Evolutionary conservation across 2,888 invertebrate genomes (phyloP), one percentile per base, ranked within the genome.

Genomic region (Mimachlamys varia): DNA sequence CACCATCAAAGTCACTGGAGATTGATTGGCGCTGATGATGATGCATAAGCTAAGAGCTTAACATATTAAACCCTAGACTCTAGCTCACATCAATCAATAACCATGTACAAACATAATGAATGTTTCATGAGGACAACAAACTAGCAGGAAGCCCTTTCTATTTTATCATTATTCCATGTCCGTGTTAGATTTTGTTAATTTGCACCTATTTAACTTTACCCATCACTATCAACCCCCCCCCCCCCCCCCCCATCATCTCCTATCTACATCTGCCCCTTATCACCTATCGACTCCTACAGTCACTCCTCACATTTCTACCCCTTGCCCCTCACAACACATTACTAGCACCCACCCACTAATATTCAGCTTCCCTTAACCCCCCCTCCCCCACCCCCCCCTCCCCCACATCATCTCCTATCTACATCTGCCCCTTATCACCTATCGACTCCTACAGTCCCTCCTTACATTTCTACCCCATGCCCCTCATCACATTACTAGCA

Each of bases 61-160:
- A 76, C 33, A 15, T 1, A 76, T 76, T 33, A 33, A 27, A 27
- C 76, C 27, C 27, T 33, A 76, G 76, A 76, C 33, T 27, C 27
- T 33, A 27, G 22, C 76, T 58, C 76, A 2, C 33, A 27, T 76
- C 76, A 76, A 76, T 76, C 76, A 76, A 76, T 76, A 76, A 76
- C 76, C 76, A 33, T 12, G 27, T 33, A 76, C 33, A 76, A 33
- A 76, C 76, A 76, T 33, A 33, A 76, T 76, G 76, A 76, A 76
- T 76, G 12, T 76, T 27, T 76, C 76, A 76, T 27, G 76, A 76
- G 76, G 33, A 76, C 76, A 76, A 76, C 76, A 76, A 76, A 76
- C 33, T 33, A 13, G 33, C 12, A 27, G 7, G 27, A 33, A 33
- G 12, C 27, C 76, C 27, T 58, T 44, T 44, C 3, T 3, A 44